Evolutionary conservation across 1,140 invertebrate species (phyloP).

Genomic region (Halesus radiatus): DNA sequence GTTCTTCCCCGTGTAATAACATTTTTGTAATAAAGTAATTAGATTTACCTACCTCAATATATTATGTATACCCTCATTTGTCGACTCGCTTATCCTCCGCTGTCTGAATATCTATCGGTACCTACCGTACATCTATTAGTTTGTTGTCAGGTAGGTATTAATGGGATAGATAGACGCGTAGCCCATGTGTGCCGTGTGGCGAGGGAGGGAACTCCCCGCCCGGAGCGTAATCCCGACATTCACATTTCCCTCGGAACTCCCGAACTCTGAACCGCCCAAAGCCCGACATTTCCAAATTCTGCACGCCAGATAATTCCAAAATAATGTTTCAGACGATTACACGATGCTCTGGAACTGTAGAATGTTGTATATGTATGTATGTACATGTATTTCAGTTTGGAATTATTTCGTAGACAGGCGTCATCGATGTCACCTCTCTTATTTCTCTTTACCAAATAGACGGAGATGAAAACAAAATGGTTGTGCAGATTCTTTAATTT

Average conservation of each 20-base stretch:
- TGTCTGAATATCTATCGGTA: too few relatives aligned
- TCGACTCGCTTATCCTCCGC: too few relatives aligned
- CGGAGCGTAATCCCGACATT: constrained; percentile 20
- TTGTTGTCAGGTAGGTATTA: too few relatives aligned
- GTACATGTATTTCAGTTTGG: background rate
- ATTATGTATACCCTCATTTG: too few relatives aligned
- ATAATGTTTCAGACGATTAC: constrained; percentile 11
- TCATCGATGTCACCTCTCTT: too few relatives aligned
- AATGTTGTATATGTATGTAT: too few relatives aligned
- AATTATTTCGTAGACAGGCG: background rate
- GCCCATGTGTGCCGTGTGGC: background rate
- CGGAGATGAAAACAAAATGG: too few relatives aligned
- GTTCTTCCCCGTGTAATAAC: background rate
- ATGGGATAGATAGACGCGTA: background rate
- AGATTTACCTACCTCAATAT: too few relatives aligned
- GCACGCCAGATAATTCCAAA: constrained; percentile 21
- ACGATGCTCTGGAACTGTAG: background rate
- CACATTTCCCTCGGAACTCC: constrained; percentile 27
- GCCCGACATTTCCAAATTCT: constrained; percentile 26
- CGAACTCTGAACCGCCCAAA: background rate
- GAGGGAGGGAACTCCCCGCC: background rate
- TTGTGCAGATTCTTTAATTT: too few relatives aligned
- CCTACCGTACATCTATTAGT: too few relatives aligned
- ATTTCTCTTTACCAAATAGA: too few relatives aligned
- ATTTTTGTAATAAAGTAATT: too few relatives aligned